Evolutionary conservation across 2,797 vertebrate species (phyloP), one percentile per base, ranked within the genome.

Genomic region (Protonibea diacanthus): DNA sequence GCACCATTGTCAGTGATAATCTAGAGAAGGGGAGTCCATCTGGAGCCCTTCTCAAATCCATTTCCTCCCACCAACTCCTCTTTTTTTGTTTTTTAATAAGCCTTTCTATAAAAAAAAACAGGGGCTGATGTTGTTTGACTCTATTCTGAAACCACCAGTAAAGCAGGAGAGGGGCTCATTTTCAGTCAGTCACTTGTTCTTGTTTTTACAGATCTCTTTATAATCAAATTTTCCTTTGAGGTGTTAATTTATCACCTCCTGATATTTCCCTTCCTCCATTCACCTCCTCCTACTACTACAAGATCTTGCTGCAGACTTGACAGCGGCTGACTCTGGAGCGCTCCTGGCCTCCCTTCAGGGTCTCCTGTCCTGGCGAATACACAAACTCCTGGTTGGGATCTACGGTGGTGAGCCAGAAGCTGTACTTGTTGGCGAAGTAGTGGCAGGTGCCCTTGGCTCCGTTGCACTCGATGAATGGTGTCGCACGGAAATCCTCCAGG

Each of bases 371-470:
- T 0, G 97, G 95, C 1, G 94, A 90, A 0, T 92, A 88, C 13
- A 86, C 58, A 25, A 98, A 99, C 94, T 98, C 96, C 77, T 90
- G 92, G 1, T 70, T 86, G 69, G 91, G 93, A 6, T 97, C 96
- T 33, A 99, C 96, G 0, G 96, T 97, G 0, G 94, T 98, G 80
- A 99, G 95, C 98, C 97, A 99, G 95, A 99, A 99, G 92, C 98
- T 99, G 95, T 96, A 98, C 78, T 99, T 98, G 90, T 98, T 99
- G 86, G 96, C 96, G 15, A 99, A 99, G 93, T 97, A 99, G 80
- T 99, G 97, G 93, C 98, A 99, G 0, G 96, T 97, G 12, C 97
- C 97, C 21, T 94, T 94, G 17, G 95, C 96, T 0, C 98, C 97
- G 0, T 95, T 98, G 94, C 98, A 99, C 86, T 99, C 98, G 0